Evolutionary conservation across 2,888 invertebrate genomes (phyloP).

Genomic region (Alsophila aescularia): DNA sequence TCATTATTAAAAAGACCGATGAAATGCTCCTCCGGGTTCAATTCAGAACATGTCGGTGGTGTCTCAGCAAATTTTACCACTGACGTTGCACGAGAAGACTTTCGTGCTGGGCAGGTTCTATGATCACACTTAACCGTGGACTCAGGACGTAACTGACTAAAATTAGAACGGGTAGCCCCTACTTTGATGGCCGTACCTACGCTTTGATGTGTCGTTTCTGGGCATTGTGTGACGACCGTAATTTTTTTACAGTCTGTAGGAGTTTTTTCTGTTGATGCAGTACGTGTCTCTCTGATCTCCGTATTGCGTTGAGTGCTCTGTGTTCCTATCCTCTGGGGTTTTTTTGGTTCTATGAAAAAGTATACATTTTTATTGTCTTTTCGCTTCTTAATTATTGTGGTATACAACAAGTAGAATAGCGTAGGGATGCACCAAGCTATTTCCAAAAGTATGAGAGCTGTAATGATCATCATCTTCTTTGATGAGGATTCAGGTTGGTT

Average conservation of each 20-base stretch:
- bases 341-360: slow-evolving; percentile 3
- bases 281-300: neutral
- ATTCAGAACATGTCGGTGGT: too few relatives aligned
- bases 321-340: neutral
- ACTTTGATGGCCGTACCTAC: neutral
- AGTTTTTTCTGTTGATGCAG: neutral
- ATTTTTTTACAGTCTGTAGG: neutral
- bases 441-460: slow-evolving; percentile 61
- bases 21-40: too few relatives aligned
- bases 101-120: neutral
- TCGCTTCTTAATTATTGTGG: slow-evolving; percentile 38
- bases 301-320: slow-evolving; percentile 5
- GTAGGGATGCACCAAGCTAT: slow-evolving; percentile 65
- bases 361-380: slow-evolving; percentile 36
- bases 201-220: neutral
- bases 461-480: slow-evolving; percentile 58
- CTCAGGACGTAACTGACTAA: slow-evolving; percentile 1
- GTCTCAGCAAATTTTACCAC: too few relatives aligned
- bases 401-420: slow-evolving; percentile 45
- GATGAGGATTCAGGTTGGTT: slow-evolving; percentile 45
- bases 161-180: too few relatives aligned
- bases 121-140: neutral
- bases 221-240: neutral
- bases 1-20: slow-evolving; percentile 2
- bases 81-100: neutral